Evolutionary conservation across 1,140 invertebrate species (phyloP).

Genomic region (Vollenhovia emeryi): DNA sequence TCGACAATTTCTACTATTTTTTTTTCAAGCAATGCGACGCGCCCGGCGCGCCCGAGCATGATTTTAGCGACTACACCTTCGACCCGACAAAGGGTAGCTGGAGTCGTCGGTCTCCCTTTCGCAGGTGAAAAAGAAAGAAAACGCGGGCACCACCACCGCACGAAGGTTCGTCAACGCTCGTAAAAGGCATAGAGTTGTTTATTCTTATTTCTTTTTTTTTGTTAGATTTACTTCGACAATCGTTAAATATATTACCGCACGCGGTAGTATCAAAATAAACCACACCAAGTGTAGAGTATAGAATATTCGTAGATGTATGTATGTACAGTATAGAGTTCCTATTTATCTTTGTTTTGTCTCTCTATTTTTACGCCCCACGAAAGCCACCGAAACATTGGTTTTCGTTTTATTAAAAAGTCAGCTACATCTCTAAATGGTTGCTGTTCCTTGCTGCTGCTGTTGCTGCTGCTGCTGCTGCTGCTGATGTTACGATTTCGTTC

Average conservation of each 20-base stretch:
- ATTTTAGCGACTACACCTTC: slow-evolving; percentile 49
- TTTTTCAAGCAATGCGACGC: slow-evolving; percentile 38
- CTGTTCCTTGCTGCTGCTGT: slow-evolving; percentile 4
- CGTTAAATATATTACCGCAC: slow-evolving; percentile 81
- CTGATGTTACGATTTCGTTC: slow-evolving; percentile 40
- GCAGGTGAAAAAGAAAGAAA: slow-evolving; percentile 31
- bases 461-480: not conserved
- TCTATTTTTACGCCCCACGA: slow-evolving; percentile 36
- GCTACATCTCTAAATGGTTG: slow-evolving; percentile 69
- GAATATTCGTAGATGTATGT: slow-evolving; percentile 81
- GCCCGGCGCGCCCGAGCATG: slow-evolving; percentile 25
- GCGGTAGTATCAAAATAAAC: slow-evolving; percentile 85
- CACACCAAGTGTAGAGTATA: slow-evolving; percentile 83
- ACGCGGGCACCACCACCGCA: slow-evolving; percentile 77
- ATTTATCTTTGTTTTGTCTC: slow-evolving; percentile 54
- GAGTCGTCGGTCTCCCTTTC: not conserved
- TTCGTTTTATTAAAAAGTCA: slow-evolving; percentile 66
- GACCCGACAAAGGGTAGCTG: slow-evolving; percentile 45
- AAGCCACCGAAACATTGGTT: slow-evolving; percentile 38
- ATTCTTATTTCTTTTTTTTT: slow-evolving; percentile 60
- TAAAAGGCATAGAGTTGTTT: slow-evolving; percentile 82
- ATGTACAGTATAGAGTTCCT: slow-evolving; percentile 78
- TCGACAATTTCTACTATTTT: slow-evolving; percentile 42
- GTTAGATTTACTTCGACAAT: slow-evolving; percentile 74
- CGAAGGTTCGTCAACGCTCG: slow-evolving; percentile 81